Percentiles rank a stretch among this genome's conserved stretches.
These are phyloP conservation scores for Ariopsis seemanni DNA, from an alignment of 2,113 vertebrate species.

Conservation along the genomic window DNA sequence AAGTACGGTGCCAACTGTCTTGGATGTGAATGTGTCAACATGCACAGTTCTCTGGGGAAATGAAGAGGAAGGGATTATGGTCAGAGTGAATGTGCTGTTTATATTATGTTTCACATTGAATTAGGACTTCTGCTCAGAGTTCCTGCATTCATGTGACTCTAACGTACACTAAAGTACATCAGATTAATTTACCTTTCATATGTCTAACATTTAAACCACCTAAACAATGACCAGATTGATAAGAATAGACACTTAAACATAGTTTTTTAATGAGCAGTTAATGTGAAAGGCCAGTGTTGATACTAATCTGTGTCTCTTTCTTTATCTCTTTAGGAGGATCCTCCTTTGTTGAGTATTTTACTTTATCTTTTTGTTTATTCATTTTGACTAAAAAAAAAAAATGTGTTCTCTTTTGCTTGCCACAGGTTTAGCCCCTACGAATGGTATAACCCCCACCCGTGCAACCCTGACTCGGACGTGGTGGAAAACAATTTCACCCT, in stretches of 20 bases:
- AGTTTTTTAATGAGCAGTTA: background rate
- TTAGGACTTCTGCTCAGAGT: background rate
- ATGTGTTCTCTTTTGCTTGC: slow-evolving; percentile 83
- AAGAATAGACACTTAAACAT: background rate
- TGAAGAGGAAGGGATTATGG: slow-evolving; percentile 79
- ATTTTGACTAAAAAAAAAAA: slow-evolving; percentile 41
- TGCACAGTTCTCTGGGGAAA: slow-evolving; percentile 57
- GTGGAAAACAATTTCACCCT: slow-evolving; percentile 99
- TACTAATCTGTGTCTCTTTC: slow-evolving; percentile 64
- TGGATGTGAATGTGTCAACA: slow-evolving; percentile 67
- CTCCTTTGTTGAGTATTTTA: slow-evolving; percentile 29
- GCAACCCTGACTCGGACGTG: slow-evolving; percentile 99
- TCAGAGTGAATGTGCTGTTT: slow-evolving; percentile 22
- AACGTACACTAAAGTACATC: slow-evolving; percentile 7
- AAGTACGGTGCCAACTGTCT: slow-evolving; percentile 69
- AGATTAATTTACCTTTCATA: background rate
- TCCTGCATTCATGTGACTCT: slow-evolving; percentile 2
- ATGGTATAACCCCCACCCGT: slow-evolving; percentile 99
- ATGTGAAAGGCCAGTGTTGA: slow-evolving; percentile 23
- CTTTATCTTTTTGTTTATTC: slow-evolving; percentile 30
- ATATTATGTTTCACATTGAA: background rate
- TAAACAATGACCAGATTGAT: background rate
- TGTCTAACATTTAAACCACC: slow-evolving; percentile 33
- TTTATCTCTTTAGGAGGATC: slow-evolving; percentile 66
- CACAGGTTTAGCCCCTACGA: slow-evolving; percentile 99